Evolutionary conservation across 2,888 invertebrate species (phyloP).

Genomic region (Cacoxenus indagator): DNA sequence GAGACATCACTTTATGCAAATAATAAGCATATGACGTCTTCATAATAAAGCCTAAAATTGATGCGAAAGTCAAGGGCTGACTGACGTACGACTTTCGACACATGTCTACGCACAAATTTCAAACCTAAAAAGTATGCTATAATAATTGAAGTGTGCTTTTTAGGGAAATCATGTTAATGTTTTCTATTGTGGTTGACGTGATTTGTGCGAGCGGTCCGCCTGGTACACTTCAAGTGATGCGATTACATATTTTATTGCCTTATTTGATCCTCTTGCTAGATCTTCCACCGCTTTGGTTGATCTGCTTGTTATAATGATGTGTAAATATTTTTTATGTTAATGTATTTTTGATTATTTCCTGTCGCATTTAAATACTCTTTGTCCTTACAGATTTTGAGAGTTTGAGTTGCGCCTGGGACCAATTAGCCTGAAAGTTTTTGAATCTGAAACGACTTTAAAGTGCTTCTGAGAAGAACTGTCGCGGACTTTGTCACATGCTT

Average conservation of each 20-base stretch:
- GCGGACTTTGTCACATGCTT: no score
- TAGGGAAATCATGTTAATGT: neutral
- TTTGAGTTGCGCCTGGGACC: neutral
- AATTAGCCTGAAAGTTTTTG: neutral
- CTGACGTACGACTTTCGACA: neutral
- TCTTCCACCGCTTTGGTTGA: neutral
- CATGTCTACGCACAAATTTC: neutral
- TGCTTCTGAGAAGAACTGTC: no score
- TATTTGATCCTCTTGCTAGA: slow-evolving; percentile 7
- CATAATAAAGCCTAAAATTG: slow-evolving; percentile 26
- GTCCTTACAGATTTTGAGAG: neutral
- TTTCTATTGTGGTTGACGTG: neutral
- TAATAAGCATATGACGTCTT: slow-evolving; percentile 42
- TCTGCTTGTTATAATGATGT: slow-evolving; percentile 45
- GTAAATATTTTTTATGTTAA: slow-evolving; percentile 43
- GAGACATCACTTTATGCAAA: slow-evolving; percentile 51
- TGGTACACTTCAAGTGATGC: neutral
- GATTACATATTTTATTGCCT: slow-evolving; percentile 22
- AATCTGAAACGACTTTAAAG: no score
- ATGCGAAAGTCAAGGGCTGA: slow-evolving; percentile 19
- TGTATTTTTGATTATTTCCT: slow-evolving; percentile 47
- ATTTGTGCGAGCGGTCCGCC: neutral
- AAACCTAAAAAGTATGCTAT: neutral
- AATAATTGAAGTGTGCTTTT: slow-evolving; percentile 11
- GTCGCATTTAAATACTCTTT: slow-evolving; percentile 2